Evolutionary conservation across 2,797 vertebrate genomes (phyloP).

Genomic region (Fistularia commersonii): DNA sequence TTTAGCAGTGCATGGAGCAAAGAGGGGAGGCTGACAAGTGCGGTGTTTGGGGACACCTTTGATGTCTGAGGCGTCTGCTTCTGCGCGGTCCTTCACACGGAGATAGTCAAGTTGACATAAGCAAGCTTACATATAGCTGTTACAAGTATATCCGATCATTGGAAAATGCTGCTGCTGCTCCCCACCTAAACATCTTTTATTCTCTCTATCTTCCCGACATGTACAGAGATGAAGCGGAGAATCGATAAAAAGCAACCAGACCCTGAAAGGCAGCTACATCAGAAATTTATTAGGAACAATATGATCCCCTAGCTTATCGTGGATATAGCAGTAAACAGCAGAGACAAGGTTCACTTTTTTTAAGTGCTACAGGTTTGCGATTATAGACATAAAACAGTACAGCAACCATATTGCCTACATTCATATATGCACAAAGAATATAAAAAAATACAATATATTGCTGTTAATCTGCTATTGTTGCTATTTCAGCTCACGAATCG

Average conservation of each 20-base stretch:
- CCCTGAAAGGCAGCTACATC: slow-evolving; percentile 33
- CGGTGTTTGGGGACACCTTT: slow-evolving; percentile 74
- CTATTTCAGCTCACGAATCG: slow-evolving; percentile 9
- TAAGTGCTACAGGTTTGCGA: slow-evolving; percentile 75
- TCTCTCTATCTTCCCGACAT: slow-evolving; percentile 38
- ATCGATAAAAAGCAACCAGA: slow-evolving; percentile 20
- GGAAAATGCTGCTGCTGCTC: slow-evolving; percentile 25
- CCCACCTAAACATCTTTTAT: slow-evolving; percentile 36
- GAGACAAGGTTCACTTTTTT: slow-evolving; percentile 67
- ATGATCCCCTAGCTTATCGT: slow-evolving; percentile 73
- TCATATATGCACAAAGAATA: slow-evolving; percentile 72
- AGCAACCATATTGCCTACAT: slow-evolving; percentile 74
- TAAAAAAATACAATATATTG: slow-evolving; percentile 70
- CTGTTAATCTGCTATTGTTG: slow-evolving; percentile 57
- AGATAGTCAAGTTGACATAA: slow-evolving; percentile 39
- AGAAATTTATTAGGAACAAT: slow-evolving; percentile 76
- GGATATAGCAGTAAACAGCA: slow-evolving; percentile 76
- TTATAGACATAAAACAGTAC: slow-evolving; percentile 71
- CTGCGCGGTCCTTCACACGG: slow-evolving; percentile 38
- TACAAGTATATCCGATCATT: slow-evolving; percentile 32
- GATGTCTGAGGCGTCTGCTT: slow-evolving; percentile 59
- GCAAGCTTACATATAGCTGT: slow-evolving; percentile 11
- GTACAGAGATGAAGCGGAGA: neutral
- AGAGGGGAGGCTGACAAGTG: slow-evolving; percentile 62
- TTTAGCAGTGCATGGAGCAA: slow-evolving; percentile 59